These are phyloP conservation scores for Climacteris rufus DNA, from an alignment of 2,113 vertebrate genomes.

Conservation along the genomic window DNA sequence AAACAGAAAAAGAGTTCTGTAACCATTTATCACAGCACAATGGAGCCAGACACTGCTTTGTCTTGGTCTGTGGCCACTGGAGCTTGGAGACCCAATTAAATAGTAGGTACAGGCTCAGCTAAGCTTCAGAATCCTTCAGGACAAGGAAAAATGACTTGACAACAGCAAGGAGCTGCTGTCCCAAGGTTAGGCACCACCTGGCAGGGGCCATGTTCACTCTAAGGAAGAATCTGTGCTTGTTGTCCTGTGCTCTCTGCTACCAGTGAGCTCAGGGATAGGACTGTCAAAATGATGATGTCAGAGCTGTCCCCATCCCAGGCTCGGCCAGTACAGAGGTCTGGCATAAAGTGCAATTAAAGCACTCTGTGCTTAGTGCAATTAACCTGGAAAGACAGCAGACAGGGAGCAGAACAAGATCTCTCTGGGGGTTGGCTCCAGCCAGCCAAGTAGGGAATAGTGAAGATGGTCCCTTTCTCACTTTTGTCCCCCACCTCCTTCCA, in stretches of 20 bases:
- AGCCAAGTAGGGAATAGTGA: not conserved
- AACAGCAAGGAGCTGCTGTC: not conserved
- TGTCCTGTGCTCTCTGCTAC: not conserved
- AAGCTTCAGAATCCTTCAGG: not conserved
- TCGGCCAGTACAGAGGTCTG: not conserved
- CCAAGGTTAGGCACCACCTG: not conserved
- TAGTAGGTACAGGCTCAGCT: not conserved
- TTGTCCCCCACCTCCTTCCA: not conserved
- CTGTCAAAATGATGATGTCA: not conserved
- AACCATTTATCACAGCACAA: not conserved
- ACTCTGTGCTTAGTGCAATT: not conserved
- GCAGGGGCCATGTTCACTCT: not conserved
- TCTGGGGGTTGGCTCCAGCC: not conserved
- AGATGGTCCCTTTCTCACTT: not conserved
- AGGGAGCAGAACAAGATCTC: not conserved
- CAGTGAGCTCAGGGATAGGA: not conserved
- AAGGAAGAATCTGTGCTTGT: not conserved
- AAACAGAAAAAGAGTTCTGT: not conserved
- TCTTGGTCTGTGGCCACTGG: not conserved
- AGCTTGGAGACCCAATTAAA: not conserved
- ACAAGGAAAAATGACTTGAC: not conserved
- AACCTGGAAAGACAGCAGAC: not conserved
- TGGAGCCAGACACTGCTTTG: not conserved
- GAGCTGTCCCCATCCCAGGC: not conserved
- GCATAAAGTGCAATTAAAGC: not conserved